Evolutionary conservation across 1,140 invertebrate genomes (phyloP), one percentile per base, ranked within the genome.

Genomic region (Contarinia nasturtii): DNA sequence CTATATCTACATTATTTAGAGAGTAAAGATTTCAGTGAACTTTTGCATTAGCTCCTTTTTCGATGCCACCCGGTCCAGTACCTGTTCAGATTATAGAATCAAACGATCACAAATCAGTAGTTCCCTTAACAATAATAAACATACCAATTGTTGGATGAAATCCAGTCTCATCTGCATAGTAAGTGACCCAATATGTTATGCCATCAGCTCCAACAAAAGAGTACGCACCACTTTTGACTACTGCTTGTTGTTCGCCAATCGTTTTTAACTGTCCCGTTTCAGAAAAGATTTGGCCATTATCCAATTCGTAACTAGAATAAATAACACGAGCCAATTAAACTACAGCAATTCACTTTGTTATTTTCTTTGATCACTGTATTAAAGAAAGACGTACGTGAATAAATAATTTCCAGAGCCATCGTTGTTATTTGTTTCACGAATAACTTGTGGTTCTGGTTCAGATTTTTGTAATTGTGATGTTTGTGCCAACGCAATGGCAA

Each of bases 181-280:
- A 48, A 14, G 33, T 44, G 7, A 44, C 41, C 47, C 47, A 48
- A 17, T 48, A 48, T 44, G 47, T 48, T n/a, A 34, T 15, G 20
- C 47, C 47, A 44, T 48, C 47, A 33, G 40, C 21, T 17, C 40
- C 41, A 48, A 48, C 41, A 34, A 33, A 43, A 18, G 40, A 34
- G 17, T 48, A 48, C 1, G 27, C 17, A 21, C 47, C 47, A 20
- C 19, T 22, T 15, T 43, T 40, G 1, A 48, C 47, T 7, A 48
- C 14, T 14, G 43, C 41, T n/a, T 22, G 18, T 20, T 40, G 40
- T 15, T 43, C 17, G 20, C 33, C 47, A 12, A 41, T 40, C 17
- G 42, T 40, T 20, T 34, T 44, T 4, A 43, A 21, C 15, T 11
- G 14, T 5, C 47, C 47, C 7, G 40, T 40, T 44, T 48, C 47